Evolutionary conservation across 1,140 invertebrate genomes (phyloP), one percentile per base, ranked within the genome.

Genomic region (Andrena cerasifolii): DNA sequence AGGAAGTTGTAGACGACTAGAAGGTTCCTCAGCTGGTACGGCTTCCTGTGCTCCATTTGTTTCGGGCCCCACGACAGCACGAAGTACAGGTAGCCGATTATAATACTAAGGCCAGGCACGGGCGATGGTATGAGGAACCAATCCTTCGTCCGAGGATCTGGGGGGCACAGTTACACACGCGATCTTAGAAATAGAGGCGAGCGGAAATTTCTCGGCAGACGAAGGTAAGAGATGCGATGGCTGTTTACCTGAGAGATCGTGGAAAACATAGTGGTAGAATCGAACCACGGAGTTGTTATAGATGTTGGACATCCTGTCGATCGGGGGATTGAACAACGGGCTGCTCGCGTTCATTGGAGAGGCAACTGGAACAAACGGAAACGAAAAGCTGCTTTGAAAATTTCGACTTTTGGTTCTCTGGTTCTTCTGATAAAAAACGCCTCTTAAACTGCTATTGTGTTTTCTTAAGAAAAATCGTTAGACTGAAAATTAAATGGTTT

Each of bases 71-170:
- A 95, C 53, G 94, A 95, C 14, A 95, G 88, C 2, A 96, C 94
- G 85, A 96, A 96, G 88, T 95, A 96, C 7, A 96, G 88, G 78
- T 96, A 97, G 21, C 95, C 93, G 36, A 94, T 93, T 61, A 96
- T 89, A 36, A 97, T 95, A 33, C 94, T 94, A 4, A 96, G 86
- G 0, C 96, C 96, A 0, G 96, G 96, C 24, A 96, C 91, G 0
- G 96, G 97, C 4, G 95, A 95, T 26, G 94, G 93, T 91, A 98
- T 96, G 16, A 98, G 91, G 78, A 96, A 95, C 97, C 97, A 98
- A 80, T 97, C 94, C 82, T 95, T 96, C 47, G 97, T 97, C 83
- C 97, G 94, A 5, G 94, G 94, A 94, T 98, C 97, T 97, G 14
- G 10, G n/a, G 24, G 14, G n/a, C n/a, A 6, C 24, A 1, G 14